Evolutionary conservation across 2,888 invertebrate species (phyloP).

Genomic region (Fragum whitleyi): DNA sequence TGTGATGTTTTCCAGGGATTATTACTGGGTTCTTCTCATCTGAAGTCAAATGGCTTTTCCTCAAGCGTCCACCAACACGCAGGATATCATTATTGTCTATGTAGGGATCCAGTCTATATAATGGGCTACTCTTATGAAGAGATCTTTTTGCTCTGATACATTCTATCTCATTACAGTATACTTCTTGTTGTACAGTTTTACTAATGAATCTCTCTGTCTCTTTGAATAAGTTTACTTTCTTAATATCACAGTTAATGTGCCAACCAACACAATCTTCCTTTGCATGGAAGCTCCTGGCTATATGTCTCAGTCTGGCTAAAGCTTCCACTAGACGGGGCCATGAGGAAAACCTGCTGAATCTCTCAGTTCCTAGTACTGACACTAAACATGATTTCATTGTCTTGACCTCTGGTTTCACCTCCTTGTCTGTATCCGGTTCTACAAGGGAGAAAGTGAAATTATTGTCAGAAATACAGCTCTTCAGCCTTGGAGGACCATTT

Average conservation of each 20-base stretch:
- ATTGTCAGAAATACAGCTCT: neutral
- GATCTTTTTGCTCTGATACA: slow-evolving; percentile 20
- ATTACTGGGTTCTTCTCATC: slow-evolving; percentile 41
- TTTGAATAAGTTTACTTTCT: neutral
- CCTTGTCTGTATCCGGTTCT: slow-evolving; percentile 45
- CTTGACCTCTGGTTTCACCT: slow-evolving; percentile 16
- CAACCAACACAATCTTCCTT: slow-evolving; percentile 41
- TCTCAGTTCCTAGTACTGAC: slow-evolving; percentile 13
- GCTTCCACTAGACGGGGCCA: slow-evolving; percentile 20
- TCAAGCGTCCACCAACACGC: slow-evolving; percentile 38
- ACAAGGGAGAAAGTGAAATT: slow-evolving; percentile 28
- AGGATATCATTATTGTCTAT: slow-evolving; percentile 32
- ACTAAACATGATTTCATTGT: neutral
- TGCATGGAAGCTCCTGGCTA: slow-evolving; percentile 6
- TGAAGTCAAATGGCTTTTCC: slow-evolving; percentile 5
- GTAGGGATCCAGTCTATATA: slow-evolving; percentile 22
- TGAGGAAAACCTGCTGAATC: slow-evolving; percentile 44
- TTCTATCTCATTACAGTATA: slow-evolving; percentile 25
- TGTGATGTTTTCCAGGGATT: slow-evolving; percentile 46
- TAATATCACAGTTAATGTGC: slow-evolving; percentile 29
- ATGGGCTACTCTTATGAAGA: slow-evolving; percentile 19
- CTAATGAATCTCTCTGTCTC: slow-evolving; percentile 36
- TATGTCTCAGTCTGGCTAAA: slow-evolving; percentile 18
- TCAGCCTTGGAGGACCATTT: slow-evolving; percentile 31
- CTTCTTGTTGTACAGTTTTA: slow-evolving; percentile 25